Conservation (phyloP, 2,888 invertebrate genomes). For the Volucella zonaria region DNA sequence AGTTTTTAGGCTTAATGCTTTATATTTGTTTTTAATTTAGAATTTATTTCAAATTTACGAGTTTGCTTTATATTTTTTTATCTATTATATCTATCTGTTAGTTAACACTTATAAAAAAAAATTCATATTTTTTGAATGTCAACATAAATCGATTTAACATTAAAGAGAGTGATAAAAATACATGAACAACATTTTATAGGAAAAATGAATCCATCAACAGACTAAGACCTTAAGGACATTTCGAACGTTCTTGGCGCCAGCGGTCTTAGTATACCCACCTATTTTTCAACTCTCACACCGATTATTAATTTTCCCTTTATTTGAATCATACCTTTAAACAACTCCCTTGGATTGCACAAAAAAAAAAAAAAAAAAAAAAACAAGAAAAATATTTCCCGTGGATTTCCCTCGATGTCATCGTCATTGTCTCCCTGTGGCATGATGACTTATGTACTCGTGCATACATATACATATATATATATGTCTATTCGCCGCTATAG, state of each 20-base stretch:
- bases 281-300: slow-evolving; percentile 50
- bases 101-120: no score
- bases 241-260: slow-evolving; percentile 67
- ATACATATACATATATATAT: no score
- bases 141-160: slow-evolving; percentile 33
- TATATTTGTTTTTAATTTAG: no score
- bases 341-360: slow-evolving; percentile 52
- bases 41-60: no score
- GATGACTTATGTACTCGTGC: slow-evolving; percentile 41
- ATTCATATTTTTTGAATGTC: not conserved
- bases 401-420: slow-evolving; percentile 58
- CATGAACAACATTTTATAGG: no score
- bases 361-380: slow-evolving; percentile 51
- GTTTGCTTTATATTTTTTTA: no score
- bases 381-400: slow-evolving; percentile 32
- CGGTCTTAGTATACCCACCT: slow-evolving; percentile 49
- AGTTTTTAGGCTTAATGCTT: no score
- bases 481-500: slow-evolving; percentile 59
- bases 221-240: slow-evolving; percentile 60
- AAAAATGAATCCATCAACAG: slow-evolving; percentile 33
- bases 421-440: slow-evolving; percentile 59
- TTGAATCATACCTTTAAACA: slow-evolving; percentile 55
- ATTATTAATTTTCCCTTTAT: slow-evolving; percentile 43
- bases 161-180: slow-evolving; percentile 45
- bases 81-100: no score